phyloP scores from a whole-genome alignment of 2,888 invertebrate species.

The Andricus quercusramuli region DNA sequence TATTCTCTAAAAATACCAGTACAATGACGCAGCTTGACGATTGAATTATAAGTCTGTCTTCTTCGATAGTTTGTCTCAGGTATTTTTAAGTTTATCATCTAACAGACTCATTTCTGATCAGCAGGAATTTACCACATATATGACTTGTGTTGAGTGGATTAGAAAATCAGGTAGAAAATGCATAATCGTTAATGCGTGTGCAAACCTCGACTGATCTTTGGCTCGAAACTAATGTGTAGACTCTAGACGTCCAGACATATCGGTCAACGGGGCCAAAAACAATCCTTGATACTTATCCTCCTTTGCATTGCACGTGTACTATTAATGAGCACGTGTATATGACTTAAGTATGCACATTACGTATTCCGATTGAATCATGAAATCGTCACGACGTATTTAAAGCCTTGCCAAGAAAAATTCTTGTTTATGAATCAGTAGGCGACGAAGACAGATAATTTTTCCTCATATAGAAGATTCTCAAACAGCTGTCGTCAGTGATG shows the following conservation, averaged over 20 bases:
- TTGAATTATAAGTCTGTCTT: not conserved
- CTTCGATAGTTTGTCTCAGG: not conserved
- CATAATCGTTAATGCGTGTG: not conserved
- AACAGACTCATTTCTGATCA: not conserved
- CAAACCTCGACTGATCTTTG: constrained; percentile 41
- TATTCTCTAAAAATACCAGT: not conserved
- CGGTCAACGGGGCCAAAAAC: constrained; percentile 43
- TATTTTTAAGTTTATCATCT: not conserved
- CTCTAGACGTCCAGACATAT: constrained; percentile 26
- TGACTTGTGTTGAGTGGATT: not conserved
- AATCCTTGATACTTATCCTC: constrained; percentile 23
- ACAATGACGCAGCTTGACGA: not conserved
- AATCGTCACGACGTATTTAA: not conserved
- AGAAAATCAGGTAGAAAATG: constrained; percentile 6
- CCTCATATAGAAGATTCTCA: not conserved
- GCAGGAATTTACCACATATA: not conserved
- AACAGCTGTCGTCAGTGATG: not conserved
- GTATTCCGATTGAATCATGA: not conserved
- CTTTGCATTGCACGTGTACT: constrained; percentile 18
- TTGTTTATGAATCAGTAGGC: not conserved
- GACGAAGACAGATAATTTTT: not conserved
- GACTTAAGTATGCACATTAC: not conserved
- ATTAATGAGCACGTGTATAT: not conserved
- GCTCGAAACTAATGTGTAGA: constrained; percentile 6
- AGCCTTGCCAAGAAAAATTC: not conserved